Conservation (phyloP, 2,113 vertebrate genomes). For the Megaceryle torquata region DNA sequence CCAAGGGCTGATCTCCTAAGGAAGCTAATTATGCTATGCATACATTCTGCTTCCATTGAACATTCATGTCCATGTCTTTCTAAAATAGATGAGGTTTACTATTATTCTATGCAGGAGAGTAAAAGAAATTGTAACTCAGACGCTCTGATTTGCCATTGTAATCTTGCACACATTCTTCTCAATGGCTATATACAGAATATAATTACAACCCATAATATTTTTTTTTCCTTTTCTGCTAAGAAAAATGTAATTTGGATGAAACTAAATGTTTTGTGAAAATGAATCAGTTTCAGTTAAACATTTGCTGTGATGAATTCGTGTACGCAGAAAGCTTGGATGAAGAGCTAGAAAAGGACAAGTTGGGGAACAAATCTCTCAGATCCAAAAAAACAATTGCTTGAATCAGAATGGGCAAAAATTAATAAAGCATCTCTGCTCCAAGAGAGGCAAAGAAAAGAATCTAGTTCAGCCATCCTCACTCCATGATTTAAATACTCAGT, state of each 20-base stretch:
- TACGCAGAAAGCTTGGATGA: background rate
- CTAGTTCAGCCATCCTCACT: background rate
- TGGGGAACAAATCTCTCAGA: background rate
- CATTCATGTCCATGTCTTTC: background rate
- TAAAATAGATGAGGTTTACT: background rate
- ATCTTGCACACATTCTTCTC: background rate
- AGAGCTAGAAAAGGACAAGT: background rate
- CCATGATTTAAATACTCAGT: background rate
- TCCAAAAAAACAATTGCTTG: background rate
- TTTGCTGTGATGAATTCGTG: background rate
- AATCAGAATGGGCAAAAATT: conserved; percentile 13
- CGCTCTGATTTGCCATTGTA: background rate
- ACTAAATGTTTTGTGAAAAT: background rate
- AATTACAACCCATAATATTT: background rate
- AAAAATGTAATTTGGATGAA: background rate
- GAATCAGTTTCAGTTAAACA: background rate
- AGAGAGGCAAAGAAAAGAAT: background rate
- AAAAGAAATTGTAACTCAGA: background rate
- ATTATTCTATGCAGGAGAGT: background rate
- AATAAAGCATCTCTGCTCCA: background rate
- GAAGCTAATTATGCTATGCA: background rate
- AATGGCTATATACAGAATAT: background rate
- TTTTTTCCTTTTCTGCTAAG: background rate
- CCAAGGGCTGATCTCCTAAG: background rate
- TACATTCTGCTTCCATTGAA: background rate